These are phyloP conservation scores for Cryptomyrus ogoouensis DNA, from an alignment of 2,113 vertebrate species.

Conservation along the genomic window DNA sequence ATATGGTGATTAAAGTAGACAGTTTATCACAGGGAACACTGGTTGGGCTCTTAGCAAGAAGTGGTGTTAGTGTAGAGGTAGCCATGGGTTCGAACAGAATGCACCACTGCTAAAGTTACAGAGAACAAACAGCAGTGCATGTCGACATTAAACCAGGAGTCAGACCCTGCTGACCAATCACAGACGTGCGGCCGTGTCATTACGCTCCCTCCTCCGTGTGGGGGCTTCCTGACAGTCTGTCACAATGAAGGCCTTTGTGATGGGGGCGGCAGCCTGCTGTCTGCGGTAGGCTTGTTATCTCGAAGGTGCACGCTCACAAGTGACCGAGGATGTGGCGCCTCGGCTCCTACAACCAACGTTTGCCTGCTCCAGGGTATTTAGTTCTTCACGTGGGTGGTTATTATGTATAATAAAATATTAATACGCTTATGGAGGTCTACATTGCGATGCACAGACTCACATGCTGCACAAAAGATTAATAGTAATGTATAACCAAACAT, in stretches of 20 bases:
- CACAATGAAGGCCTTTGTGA: slow-evolving; percentile 23
- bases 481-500: not conserved
- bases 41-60: not conserved
- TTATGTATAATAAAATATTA: not conserved
- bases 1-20: not conserved
- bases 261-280: slow-evolving; percentile 24
- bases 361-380: not conserved
- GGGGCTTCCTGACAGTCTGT: not conserved
- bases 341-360: not conserved
- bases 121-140: not conserved
- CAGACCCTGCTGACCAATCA: not conserved
- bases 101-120: not conserved
- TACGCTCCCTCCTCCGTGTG: not conserved
- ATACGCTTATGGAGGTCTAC: not conserved
- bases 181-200: not conserved
- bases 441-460: not conserved
- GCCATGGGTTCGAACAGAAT: not conserved
- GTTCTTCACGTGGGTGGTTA: not conserved
- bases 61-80: not conserved
- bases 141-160: not conserved
- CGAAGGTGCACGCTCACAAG: not conserved
- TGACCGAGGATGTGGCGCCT: not conserved
- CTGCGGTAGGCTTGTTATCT: slow-evolving; percentile 18
- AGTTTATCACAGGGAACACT: not conserved
- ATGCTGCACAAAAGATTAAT: not conserved